phyloP scores from a whole-genome alignment of 2,797 vertebrate species.

The Rhinatrema bivittatum region DNA sequence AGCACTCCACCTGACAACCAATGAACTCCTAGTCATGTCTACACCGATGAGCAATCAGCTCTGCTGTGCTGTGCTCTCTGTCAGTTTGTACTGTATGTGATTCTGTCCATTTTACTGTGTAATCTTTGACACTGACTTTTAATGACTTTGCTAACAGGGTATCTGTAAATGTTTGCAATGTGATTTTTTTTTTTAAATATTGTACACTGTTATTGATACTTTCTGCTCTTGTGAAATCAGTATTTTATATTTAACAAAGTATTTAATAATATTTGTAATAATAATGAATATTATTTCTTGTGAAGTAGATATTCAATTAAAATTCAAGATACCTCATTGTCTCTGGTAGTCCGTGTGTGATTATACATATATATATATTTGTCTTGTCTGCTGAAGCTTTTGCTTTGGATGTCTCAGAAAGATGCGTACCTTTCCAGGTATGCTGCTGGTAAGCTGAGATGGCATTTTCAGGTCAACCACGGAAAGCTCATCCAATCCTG shows the following conservation, averaged over 20 bases:
- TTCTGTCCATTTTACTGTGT: too few species aligned
- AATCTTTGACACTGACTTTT: slow-evolving; percentile 29
- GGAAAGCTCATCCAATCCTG: too few species aligned
- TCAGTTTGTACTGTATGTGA: too few species aligned
- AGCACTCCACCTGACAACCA: too few species aligned
- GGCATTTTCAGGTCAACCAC: too few species aligned
- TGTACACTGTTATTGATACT: slow-evolving; percentile 18
- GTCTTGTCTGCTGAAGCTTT: too few species aligned
- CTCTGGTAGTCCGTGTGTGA: neutral
- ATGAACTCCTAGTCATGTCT: too few species aligned
- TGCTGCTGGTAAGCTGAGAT: too few species aligned
- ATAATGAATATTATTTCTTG: slow-evolving; percentile 23
- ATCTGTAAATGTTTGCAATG: neutral
- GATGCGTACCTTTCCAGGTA: too few species aligned
- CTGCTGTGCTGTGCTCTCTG: too few species aligned
- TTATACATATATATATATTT: too few species aligned
- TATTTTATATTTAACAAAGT: slow-evolving; percentile 48
- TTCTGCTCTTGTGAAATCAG: slow-evolving; percentile 15
- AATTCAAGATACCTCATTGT: slow-evolving; percentile 32
- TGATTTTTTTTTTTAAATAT: slow-evolving; percentile 24
- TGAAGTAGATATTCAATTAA: slow-evolving; percentile 42
- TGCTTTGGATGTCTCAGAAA: neutral
- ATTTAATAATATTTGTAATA: slow-evolving; percentile 17
- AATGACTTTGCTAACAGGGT: neutral
- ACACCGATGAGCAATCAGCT: too few species aligned